Evolutionary conservation across 2,888 invertebrate genomes (phyloP).

Genomic region (Ectropis crepuscularia): DNA sequence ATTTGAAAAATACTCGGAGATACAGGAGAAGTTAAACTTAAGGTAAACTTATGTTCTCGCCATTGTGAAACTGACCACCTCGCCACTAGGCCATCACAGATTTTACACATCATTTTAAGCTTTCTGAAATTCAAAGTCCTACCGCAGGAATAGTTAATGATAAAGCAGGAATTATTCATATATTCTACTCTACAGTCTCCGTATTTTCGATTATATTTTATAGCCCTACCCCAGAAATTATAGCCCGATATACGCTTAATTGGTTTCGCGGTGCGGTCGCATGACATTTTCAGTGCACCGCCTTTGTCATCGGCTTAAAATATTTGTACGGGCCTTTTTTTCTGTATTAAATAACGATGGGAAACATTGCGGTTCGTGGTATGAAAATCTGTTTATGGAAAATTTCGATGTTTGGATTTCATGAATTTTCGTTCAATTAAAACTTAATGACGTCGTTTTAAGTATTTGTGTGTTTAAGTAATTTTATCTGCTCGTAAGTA

Average conservation of each 20-base stretch:
- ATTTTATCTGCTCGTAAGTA: too few species aligned
- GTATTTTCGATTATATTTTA: constrained; percentile 15
- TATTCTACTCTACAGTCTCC: neutral
- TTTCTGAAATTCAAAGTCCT: too few species aligned
- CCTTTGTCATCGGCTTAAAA: constrained; percentile 81
- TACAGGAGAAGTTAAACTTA: too few species aligned
- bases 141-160: constrained; percentile 6
- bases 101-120: too few species aligned
- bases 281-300: constrained; percentile 80
- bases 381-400: constrained; percentile 24
- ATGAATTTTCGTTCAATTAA: neutral
- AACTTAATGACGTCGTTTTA: neutral
- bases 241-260: constrained; percentile 79
- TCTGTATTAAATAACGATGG: constrained; percentile 64
- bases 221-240: constrained; percentile 61
- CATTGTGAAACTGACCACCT: too few species aligned
- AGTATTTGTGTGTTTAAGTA: too few species aligned
- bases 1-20: too few species aligned
- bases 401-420: constrained; percentile 16
- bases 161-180: neutral
- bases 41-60: too few species aligned
- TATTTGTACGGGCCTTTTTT: constrained; percentile 63
- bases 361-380: constrained; percentile 25
- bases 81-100: too few species aligned
- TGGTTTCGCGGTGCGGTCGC: constrained; percentile 80